phyloP scores from a whole-genome alignment of 2,888 invertebrate species.

The Adelognathus sp. region DNA sequence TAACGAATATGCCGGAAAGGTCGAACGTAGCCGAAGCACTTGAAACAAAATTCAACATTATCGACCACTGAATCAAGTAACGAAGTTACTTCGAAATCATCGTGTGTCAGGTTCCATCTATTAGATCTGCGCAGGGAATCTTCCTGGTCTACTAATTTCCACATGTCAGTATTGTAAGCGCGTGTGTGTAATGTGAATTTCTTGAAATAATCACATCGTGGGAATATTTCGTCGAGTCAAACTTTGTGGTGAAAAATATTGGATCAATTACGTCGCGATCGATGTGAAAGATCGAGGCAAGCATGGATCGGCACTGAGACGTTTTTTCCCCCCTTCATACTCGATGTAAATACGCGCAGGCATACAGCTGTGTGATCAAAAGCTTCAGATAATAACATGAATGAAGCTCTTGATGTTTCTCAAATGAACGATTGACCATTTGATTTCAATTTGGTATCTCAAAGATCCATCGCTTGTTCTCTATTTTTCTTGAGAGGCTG shows the following conservation, averaged over 20 bases:
- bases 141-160: too few relatives aligned
- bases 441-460: slow-evolving; percentile 14
- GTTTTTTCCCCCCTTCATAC: background rate
- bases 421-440: background rate
- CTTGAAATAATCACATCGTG: too few relatives aligned
- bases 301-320: background rate
- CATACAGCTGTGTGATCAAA: slow-evolving; percentile 2
- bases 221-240: background rate
- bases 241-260: background rate
- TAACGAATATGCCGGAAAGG: too few relatives aligned
- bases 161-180: too few relatives aligned
- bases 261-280: background rate
- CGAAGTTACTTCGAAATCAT: too few relatives aligned
- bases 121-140: too few relatives aligned
- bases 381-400: slow-evolving; percentile 12
- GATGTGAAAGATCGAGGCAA: background rate
- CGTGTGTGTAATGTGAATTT: too few relatives aligned
- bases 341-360: background rate
- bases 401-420: slow-evolving; percentile 9
- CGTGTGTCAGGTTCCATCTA: too few relatives aligned
- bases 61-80: too few relatives aligned
- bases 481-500: background rate
- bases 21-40: too few relatives aligned
- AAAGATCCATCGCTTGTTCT: background rate
- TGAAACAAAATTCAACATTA: too few relatives aligned